Percentiles rank a stretch among this genome's conserved stretches.
These are phyloP conservation scores for Cantharis nigra DNA, from an alignment of 2,888 invertebrate genomes.

Conservation along the genomic window DNA sequence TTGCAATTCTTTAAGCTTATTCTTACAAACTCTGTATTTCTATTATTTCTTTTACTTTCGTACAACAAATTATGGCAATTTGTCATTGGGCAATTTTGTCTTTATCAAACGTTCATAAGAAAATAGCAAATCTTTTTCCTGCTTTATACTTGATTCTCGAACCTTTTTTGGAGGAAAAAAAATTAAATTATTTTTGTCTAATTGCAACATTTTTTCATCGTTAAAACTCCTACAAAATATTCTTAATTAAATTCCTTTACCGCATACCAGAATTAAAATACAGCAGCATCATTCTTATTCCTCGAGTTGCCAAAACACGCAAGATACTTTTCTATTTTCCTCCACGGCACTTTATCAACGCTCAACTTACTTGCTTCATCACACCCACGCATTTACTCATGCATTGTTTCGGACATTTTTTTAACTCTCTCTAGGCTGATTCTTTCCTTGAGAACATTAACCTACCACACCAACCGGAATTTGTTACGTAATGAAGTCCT, in stretches of 20 bases:
- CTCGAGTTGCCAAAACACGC: background rate
- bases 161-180: background rate
- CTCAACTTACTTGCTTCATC: background rate
- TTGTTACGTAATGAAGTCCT: background rate
- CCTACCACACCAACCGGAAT: background rate
- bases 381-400: background rate
- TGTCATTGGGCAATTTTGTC: constrained; percentile 9
- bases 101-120: constrained; percentile 8
- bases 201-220: background rate
- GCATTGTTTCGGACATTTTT: background rate
- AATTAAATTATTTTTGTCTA: background rate
- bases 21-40: constrained; percentile 5
- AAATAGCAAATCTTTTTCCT: background rate
- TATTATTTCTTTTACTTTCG: constrained; percentile 4
- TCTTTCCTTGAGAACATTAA: background rate
- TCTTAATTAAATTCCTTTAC: background rate
- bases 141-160: background rate
- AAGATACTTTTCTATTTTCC: background rate
- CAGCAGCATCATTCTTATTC: background rate
- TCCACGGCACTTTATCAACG: background rate
- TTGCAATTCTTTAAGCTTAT: constrained; percentile 12
- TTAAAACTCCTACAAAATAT: background rate
- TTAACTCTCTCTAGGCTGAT: background rate
- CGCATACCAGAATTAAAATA: background rate
- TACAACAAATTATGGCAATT: constrained; percentile 10